Evolutionary conservation across 2,797 vertebrate genomes (phyloP).

Genomic region (Saxicola maurus): DNA sequence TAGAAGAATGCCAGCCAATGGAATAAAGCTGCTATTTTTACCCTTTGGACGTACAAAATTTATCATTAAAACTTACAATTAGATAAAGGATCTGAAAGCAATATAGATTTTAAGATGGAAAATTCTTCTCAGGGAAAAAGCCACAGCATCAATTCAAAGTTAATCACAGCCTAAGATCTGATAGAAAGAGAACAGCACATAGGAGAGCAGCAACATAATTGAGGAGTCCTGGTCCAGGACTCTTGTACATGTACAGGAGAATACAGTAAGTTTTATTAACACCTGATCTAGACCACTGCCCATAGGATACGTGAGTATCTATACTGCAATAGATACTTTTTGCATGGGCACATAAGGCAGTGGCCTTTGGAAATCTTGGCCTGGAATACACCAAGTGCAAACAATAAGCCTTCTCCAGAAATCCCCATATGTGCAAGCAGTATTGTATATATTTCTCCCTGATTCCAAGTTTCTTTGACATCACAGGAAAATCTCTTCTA

Average conservation of each 20-base stretch:
- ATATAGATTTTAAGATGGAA: neutral
- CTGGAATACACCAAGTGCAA: neutral
- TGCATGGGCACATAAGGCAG: neutral
- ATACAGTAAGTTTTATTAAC: neutral
- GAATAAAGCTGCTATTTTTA: neutral
- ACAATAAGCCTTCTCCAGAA: neutral
- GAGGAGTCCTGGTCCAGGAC: neutral
- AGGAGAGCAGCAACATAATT: neutral
- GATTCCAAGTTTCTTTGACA: neutral
- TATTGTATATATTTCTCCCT: neutral
- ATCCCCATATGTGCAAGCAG: neutral
- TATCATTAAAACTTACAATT: neutral
- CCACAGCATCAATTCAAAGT: neutral
- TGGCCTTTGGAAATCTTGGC: neutral
- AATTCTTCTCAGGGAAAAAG: neutral
- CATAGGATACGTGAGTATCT: neutral
- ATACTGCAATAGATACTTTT: neutral
- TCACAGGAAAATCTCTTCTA: neutral
- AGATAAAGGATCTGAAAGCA: neutral
- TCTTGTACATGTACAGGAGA: neutral
- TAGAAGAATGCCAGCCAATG: neutral
- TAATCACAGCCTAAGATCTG: neutral
- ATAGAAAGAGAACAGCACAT: neutral
- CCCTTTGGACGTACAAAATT: neutral
- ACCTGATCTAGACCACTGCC: neutral